These are phyloP conservation scores for Lagopus muta DNA, from an alignment of 2,113 vertebrate genomes.

Conservation along the genomic window DNA sequence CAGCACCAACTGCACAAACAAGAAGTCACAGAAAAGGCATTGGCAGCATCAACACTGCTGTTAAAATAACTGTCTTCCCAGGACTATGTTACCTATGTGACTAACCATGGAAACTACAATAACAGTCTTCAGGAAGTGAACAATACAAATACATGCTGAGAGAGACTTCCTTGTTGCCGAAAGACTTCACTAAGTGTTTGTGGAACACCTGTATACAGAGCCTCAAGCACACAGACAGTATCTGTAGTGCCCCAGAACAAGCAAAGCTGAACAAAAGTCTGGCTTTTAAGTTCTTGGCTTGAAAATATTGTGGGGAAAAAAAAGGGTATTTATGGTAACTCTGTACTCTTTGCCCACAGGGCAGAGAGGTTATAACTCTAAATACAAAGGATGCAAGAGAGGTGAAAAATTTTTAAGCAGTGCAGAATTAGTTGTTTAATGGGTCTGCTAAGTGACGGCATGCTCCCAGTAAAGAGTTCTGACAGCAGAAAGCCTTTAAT, in stretches of 20 bases:
- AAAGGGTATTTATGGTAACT: not conserved
- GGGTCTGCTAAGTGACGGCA: conserved; percentile 13
- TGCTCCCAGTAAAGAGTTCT: not conserved
- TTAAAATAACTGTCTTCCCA: not conserved
- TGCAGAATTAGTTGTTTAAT: conserved; percentile 5
- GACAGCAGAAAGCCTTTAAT: conserved; percentile 58
- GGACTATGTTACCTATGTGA: not conserved
- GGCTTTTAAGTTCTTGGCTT: not conserved
- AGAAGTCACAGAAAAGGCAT: not conserved
- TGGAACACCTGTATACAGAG: not conserved
- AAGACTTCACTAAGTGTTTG: not conserved
- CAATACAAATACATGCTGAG: not conserved
- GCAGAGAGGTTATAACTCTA: conserved; percentile 3
- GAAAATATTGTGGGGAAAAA: not conserved
- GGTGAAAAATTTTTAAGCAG: not conserved
- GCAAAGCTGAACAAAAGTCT: not conserved
- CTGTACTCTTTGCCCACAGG: not conserved
- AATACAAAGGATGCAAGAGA: conserved; percentile 7
- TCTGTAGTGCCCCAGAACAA: not conserved
- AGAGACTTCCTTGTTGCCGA: not conserved
- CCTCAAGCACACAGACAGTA: not conserved
- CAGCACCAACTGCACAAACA: not conserved
- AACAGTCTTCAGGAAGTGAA: not conserved
- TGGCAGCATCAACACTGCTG: not conserved
- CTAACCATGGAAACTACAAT: not conserved